A percentile compares a stretch with the other conserved stretches of the same genome.
phyloP scores from a whole-genome alignment of 2,888 invertebrate species.

The Parnassius smintheus region DNA sequence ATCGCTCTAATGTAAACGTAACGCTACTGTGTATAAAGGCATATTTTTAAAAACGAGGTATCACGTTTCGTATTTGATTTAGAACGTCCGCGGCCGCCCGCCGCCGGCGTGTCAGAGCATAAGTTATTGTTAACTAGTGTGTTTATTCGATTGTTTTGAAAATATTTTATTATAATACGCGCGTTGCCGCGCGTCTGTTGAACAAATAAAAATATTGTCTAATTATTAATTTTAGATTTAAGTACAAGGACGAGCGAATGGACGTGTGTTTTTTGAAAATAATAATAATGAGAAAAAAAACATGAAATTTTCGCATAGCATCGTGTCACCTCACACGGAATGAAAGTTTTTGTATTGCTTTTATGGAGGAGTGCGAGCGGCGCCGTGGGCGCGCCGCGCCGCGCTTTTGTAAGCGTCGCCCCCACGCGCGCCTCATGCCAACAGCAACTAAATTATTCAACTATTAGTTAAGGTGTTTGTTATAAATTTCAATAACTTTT shows the following conservation, averaged over 20 bases:
- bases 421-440: constrained; percentile 40
- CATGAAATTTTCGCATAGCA: constrained; percentile 67
- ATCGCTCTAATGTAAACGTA: constrained; percentile 55
- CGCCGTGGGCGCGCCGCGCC: constrained; percentile 39
- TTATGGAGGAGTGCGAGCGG: constrained; percentile 60
- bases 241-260: constrained; percentile 79
- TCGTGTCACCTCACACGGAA: constrained; percentile 78
- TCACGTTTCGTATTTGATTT: constrained; percentile 25
- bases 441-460: constrained; percentile 76
- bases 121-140: constrained; percentile 80
- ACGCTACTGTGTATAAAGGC: constrained; percentile 65
- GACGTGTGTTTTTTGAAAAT: constrained; percentile 76
- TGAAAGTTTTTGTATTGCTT: constrained; percentile 79
- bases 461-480: constrained; percentile 81
- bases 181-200: constrained; percentile 79
- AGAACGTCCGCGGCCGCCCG: constrained; percentile 38
- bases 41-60: constrained; percentile 50
- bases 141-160: constrained; percentile 82
- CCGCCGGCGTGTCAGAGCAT: constrained; percentile 57
- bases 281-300: constrained; percentile 45
- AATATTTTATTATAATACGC: constrained; percentile 81
- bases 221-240: constrained; percentile 81
- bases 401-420: constrained; percentile 57
- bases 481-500: constrained; percentile 79
- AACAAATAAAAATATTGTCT: constrained; percentile 80